A percentile compares a stretch with the other conserved stretches of the same genome.
Conservation (phyloP, 2,888 invertebrate genomes). For the Gortyna flavago region DNA sequence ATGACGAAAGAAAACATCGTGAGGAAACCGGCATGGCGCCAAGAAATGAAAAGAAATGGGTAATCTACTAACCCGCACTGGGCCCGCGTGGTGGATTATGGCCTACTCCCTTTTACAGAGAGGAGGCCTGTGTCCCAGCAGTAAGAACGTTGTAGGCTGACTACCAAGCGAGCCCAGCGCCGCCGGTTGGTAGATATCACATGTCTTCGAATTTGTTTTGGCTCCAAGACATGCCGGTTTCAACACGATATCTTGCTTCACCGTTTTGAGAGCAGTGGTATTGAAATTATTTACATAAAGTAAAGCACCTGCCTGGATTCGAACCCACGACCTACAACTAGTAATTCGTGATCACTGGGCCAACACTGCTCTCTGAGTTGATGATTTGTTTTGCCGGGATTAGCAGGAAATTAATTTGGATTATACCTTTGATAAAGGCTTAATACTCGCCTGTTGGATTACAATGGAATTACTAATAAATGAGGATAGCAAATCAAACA, state of each 20-base stretch:
- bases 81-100: too few relatives aligned
- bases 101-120: too few relatives aligned
- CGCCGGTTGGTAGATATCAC: not conserved
- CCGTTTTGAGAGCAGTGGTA: not conserved
- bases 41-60: not conserved
- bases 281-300: not conserved
- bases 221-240: not conserved
- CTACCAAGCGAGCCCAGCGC: not conserved
- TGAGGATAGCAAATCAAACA: not conserved
- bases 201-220: not conserved
- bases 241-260: not conserved
- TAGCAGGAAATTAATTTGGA: conserved; percentile 21
- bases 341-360: not conserved
- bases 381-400: conserved; percentile 10
- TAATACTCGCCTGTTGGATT: not conserved
- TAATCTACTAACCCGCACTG: not conserved
- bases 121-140: too few relatives aligned
- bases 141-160: too few relatives aligned
- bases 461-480: not conserved
- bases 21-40: not conserved
- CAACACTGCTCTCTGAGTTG: not conserved
- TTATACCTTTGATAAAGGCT: not conserved
- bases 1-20: not conserved
- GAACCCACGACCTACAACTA: not conserved
- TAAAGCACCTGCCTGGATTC: not conserved